These are phyloP conservation scores for Ephestia elutella DNA, from an alignment of 1,140 invertebrate genomes.

Conservation along the genomic window DNA sequence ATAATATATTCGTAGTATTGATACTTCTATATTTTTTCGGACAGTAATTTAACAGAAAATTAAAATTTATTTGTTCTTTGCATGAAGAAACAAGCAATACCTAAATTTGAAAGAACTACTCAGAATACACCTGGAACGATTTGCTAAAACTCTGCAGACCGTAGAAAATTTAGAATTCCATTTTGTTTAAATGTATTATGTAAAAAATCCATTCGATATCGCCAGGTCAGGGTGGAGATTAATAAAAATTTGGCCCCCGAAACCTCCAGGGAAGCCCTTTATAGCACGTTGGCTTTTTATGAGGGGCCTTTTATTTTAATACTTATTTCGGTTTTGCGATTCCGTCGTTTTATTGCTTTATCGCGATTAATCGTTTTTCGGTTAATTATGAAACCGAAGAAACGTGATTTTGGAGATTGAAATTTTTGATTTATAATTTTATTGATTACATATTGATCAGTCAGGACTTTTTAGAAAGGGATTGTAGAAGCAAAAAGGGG, in stretches of 20 bases:
- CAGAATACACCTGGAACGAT: too few relatives aligned
- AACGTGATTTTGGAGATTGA: slow-evolving; percentile 10
- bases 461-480: too few relatives aligned
- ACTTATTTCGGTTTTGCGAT: slow-evolving; percentile 52
- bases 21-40: too few relatives aligned
- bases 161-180: slow-evolving; percentile 43
- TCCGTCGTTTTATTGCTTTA: slow-evolving; percentile 41
- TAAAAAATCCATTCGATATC: slow-evolving; percentile 38
- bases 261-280: slow-evolving; percentile 53
- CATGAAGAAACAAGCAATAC: too few relatives aligned
- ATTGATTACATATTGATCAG: neutral
- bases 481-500: too few relatives aligned
- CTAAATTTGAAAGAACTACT: neutral
- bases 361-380: slow-evolving; percentile 48
- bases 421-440: neutral
- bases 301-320: slow-evolving; percentile 54
- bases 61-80: too few relatives aligned
- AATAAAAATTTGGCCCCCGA: slow-evolving; percentile 59
- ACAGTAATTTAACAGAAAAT: too few relatives aligned
- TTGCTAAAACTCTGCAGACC: too few relatives aligned
- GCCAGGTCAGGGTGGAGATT: slow-evolving; percentile 48
- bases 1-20: too few relatives aligned
- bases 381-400: slow-evolving; percentile 34
- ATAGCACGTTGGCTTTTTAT: slow-evolving; percentile 60
- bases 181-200: slow-evolving; percentile 45